Evolutionary conservation across 2,113 vertebrate species (phyloP).

Genomic region (Crypturellus undulatus): DNA sequence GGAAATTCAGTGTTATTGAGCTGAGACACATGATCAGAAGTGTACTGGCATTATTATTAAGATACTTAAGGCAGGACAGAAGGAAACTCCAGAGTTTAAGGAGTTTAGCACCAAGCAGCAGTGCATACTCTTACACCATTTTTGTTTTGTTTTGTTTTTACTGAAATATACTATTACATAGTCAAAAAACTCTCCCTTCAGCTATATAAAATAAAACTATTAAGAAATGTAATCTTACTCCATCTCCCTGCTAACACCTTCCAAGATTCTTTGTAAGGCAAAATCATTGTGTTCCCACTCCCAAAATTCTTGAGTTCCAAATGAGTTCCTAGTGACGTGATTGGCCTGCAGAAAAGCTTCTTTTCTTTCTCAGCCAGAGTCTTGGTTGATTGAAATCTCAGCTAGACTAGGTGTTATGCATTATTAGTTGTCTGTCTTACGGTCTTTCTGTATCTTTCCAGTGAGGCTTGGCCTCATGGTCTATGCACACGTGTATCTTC

Average conservation of each 20-base stretch:
- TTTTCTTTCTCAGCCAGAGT: background rate
- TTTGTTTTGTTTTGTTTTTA: rapidly evolving
- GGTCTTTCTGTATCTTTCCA: background rate
- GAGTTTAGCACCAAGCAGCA: background rate
- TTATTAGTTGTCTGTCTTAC: background rate
- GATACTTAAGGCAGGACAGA: background rate
- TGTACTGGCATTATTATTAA: background rate
- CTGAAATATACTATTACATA: background rate
- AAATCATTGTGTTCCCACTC: background rate
- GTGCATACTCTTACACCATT: background rate
- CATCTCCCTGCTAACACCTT: background rate
- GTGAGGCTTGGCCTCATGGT: background rate
- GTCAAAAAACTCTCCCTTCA: background rate
- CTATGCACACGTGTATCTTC: background rate
- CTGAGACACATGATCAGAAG: background rate
- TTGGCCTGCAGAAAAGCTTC: background rate
- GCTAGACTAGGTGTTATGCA: background rate
- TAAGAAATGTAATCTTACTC: background rate
- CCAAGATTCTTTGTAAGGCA: background rate
- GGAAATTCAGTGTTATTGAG: background rate
- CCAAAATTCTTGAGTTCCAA: background rate
- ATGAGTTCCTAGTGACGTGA: background rate
- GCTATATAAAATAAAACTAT: background rate
- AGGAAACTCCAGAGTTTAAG: background rate
- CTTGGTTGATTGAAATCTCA: background rate